phyloP scores from a whole-genome alignment of 2,888 invertebrate species.

The Rhagonycha fulva region DNA sequence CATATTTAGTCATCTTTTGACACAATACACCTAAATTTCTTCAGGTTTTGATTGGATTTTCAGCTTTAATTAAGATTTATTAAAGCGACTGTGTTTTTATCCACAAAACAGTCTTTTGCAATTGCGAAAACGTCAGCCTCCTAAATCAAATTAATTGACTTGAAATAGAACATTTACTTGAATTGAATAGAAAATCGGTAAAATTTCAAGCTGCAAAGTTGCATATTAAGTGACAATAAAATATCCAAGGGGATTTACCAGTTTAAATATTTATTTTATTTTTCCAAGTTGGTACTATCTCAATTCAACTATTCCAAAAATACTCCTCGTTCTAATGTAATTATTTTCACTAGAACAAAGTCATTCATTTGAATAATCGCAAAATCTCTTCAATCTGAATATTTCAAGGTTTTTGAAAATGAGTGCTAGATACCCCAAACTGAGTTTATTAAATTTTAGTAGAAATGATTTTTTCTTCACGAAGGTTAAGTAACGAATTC shows the following conservation, averaged over 20 bases:
- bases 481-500: no score
- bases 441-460: no score
- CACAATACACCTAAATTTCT: neutral
- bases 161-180: neutral
- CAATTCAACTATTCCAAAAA: neutral
- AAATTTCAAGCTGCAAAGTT: neutral
- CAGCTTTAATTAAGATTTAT: neutral
- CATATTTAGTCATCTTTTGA: neutral
- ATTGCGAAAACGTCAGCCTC: neutral
- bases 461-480: neutral
- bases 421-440: no score
- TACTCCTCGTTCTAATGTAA: no score
- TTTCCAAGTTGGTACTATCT: neutral
- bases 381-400: neutral
- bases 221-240: neutral
- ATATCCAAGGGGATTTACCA: neutral
- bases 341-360: neutral
- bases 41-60: neutral
- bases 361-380: neutral
- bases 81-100: neutral
- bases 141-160: constrained; percentile 1
- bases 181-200: neutral
- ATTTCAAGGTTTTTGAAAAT: neutral
- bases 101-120: neutral
- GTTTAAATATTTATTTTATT: neutral